Conservation (phyloP, 2,888 invertebrate genomes). For the Stictocephala bisonia region DNA sequence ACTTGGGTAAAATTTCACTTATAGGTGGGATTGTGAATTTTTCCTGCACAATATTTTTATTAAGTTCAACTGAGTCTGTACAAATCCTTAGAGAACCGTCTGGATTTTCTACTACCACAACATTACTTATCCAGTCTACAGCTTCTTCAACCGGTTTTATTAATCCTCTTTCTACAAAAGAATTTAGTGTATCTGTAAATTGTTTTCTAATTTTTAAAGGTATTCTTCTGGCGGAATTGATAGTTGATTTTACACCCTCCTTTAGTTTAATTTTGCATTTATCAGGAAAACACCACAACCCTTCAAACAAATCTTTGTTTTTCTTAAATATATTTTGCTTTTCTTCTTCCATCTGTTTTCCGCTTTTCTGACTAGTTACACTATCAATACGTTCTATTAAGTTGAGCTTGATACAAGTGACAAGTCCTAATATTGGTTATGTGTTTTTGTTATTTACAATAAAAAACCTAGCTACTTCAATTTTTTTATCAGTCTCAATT, state of each 20-base stretch:
- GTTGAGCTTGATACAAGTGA: constrained; percentile 4
- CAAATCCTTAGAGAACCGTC: constrained; percentile 51
- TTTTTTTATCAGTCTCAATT: constrained; percentile 8
- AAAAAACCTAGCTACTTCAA: not conserved
- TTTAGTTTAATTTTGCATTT: not conserved
- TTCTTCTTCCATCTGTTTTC: not conserved
- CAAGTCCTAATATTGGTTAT: constrained; percentile 18
- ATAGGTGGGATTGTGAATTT: constrained; percentile 43
- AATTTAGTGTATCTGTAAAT: constrained; percentile 6
- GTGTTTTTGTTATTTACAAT: too few relatives aligned
- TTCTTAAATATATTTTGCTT: not conserved
- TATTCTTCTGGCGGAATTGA: not conserved
- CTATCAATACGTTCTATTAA: not conserved
- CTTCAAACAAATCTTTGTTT: not conserved
- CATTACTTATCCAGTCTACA: constrained; percentile 48
- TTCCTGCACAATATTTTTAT: constrained; percentile 50
- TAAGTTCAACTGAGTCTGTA: constrained; percentile 50
- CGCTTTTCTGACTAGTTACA: not conserved
- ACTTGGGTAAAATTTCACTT: constrained; percentile 31
- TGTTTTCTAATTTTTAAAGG: not conserved
- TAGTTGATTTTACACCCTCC: not conserved
- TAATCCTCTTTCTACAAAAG: not conserved
- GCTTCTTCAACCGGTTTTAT: constrained; percentile 34
- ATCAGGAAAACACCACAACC: not conserved
- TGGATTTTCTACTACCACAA: constrained; percentile 49